Evolutionary conservation across 2,888 invertebrate genomes (phyloP).

Genomic region (Odontocolon sp.): DNA sequence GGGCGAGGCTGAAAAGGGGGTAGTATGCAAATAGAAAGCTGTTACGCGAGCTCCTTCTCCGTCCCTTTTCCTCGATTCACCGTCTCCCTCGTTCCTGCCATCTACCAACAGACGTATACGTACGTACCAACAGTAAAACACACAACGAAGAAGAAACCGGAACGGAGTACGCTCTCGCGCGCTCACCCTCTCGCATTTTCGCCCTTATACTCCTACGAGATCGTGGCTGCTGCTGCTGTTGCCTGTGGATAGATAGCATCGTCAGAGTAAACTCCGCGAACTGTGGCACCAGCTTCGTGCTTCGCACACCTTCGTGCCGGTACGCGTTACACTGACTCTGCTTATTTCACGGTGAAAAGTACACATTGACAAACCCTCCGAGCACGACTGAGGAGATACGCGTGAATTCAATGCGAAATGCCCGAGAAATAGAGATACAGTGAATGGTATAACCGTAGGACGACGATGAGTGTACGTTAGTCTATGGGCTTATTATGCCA

Average conservation of each 20-base stretch:
- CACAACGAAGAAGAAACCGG: slow-evolving; percentile 14
- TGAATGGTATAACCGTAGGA: neutral
- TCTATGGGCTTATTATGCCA: slow-evolving; percentile 60
- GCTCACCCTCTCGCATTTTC: slow-evolving; percentile 59
- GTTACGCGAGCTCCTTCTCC: slow-evolving; percentile 70
- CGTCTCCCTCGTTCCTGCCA: slow-evolving; percentile 42
- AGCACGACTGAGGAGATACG: slow-evolving; percentile 52
- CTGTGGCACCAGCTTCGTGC: slow-evolving; percentile 16
- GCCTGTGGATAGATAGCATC: slow-evolving; percentile 46
- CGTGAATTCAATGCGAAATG: slow-evolving; percentile 72
- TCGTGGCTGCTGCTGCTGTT: slow-evolving; percentile 15
- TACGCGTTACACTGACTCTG: slow-evolving; percentile 29
- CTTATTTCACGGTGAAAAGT: slow-evolving; percentile 64
- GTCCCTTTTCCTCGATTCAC: slow-evolving; percentile 49
- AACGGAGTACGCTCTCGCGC: slow-evolving; percentile 57
- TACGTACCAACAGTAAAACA: neutral
- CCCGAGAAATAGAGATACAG: slow-evolving; percentile 63
- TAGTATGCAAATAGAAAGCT: slow-evolving; percentile 80
- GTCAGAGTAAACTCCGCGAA: slow-evolving; percentile 48
- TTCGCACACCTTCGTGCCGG: slow-evolving; percentile 45
- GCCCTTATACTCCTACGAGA: slow-evolving; percentile 52
- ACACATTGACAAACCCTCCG: slow-evolving; percentile 57
- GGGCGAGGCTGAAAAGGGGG: slow-evolving; percentile 75
- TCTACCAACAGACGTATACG: slow-evolving; percentile 1
- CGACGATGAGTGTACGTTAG: slow-evolving; percentile 48